Evolutionary conservation across 2,113 vertebrate species (phyloP).

Genomic region (Dolichotis patagonum): DNA sequence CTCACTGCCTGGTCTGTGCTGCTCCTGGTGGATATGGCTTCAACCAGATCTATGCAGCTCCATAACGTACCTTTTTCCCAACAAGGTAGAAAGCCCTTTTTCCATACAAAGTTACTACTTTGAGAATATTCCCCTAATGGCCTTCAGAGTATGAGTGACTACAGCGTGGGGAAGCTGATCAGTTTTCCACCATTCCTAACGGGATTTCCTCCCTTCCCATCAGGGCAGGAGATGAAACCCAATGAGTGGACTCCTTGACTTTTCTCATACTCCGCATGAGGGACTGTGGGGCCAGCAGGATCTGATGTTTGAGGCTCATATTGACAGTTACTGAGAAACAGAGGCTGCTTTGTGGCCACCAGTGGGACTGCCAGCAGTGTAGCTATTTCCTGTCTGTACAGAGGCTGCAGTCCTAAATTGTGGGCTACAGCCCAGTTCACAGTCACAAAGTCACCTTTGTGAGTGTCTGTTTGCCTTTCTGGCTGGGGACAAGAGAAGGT

Average conservation of each 20-base stretch:
- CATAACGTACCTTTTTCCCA: not conserved
- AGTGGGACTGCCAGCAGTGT: not conserved
- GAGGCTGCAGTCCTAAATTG: not conserved
- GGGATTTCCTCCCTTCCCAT: not conserved
- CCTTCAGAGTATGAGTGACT: not conserved
- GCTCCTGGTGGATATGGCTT: not conserved
- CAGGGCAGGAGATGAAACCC: not conserved
- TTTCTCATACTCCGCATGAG: not conserved
- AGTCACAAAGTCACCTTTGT: not conserved
- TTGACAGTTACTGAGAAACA: slow-evolving; percentile 83
- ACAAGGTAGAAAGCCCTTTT: not conserved
- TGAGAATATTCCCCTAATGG: not conserved
- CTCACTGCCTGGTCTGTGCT: not conserved
- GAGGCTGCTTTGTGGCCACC: slow-evolving; percentile 83
- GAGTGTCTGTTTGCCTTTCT: not conserved
- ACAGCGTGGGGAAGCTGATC: not conserved
- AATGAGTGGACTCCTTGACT: not conserved
- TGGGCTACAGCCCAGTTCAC: not conserved
- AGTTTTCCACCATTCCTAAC: not conserved
- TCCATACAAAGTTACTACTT: not conserved
- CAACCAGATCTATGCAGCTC: not conserved
- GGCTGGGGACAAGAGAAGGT: not conserved
- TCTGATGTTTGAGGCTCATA: not conserved
- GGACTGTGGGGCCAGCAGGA: slow-evolving; percentile 65
- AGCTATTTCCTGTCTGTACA: not conserved